These are phyloP conservation scores for Brachypterus glaber DNA, from an alignment of 2,888 invertebrate species.

Conservation along the genomic window DNA sequence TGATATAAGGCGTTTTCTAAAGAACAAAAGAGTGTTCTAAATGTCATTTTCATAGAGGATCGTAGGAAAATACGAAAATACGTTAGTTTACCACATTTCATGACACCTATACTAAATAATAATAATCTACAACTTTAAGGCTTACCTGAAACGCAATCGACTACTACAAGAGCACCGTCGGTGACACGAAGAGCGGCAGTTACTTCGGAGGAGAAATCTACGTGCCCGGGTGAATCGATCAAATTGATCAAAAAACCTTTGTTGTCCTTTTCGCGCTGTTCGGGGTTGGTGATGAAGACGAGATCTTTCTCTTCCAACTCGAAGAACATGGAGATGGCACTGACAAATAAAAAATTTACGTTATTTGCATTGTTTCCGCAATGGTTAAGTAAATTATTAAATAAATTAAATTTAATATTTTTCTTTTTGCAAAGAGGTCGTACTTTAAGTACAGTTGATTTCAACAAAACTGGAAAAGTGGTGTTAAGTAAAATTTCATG, in stretches of 20 bases:
- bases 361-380: too few relatives aligned
- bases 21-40: too few relatives aligned
- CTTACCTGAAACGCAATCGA: constrained; percentile 97
- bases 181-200: constrained; percentile 99
- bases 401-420: too few relatives aligned
- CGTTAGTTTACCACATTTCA: background rate
- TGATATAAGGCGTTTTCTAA: too few relatives aligned
- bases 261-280: constrained; percentile 82
- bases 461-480: too few relatives aligned
- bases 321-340: constrained; percentile 99
- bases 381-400: too few relatives aligned
- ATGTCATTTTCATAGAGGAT: too few relatives aligned
- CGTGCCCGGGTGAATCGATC: constrained; percentile 99
- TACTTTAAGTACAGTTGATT: too few relatives aligned
- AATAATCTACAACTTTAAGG: constrained; percentile 17
- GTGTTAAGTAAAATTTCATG: too few relatives aligned
- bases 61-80: background rate
- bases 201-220: constrained; percentile 99
- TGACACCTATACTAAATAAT: background rate
- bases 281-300: constrained; percentile 81
- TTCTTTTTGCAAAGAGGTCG: too few relatives aligned
- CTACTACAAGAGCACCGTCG: constrained; percentile 98
- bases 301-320: constrained; percentile 92
- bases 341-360: too few relatives aligned
- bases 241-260: constrained; percentile 99